phyloP scores from a whole-genome alignment of 1,140 invertebrate genomes.

The Ctenoplectra terminalis region DNA sequence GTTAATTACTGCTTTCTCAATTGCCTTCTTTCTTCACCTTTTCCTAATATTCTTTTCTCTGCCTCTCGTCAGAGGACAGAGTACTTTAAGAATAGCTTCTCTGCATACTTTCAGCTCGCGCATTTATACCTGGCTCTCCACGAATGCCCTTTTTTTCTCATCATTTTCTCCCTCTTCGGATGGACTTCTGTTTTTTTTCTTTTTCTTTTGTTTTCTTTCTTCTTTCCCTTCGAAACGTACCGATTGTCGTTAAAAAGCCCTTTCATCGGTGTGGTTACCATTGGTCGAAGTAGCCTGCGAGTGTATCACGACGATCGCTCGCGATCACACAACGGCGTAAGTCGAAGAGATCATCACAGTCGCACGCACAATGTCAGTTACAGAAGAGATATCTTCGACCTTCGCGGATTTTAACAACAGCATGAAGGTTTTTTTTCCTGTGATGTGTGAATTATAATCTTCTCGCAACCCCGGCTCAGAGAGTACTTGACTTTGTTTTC shows the following conservation, averaged over 20 bases:
- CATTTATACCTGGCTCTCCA: constrained; percentile 18
- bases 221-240: constrained; percentile 40
- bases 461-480: constrained; percentile 16
- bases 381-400: constrained; percentile 39
- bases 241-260: constrained; percentile 65
- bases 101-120: neutral
- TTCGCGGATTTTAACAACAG: neutral
- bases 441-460: constrained; percentile 9
- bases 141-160: constrained; percentile 49
- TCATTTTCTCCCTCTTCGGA: constrained; percentile 23
- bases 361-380: constrained; percentile 14
- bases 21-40: constrained; percentile 37
- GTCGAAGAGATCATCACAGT: constrained; percentile 46
- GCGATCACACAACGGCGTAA: constrained; percentile 23
- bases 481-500: constrained; percentile 50
- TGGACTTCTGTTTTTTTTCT: constrained; percentile 12
- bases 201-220: constrained; percentile 12
- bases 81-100: constrained; percentile 32
- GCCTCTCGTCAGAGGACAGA: constrained; percentile 54
- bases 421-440: neutral
- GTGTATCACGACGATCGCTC: neutral
- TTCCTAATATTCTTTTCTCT: constrained; percentile 13
- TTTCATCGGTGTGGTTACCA: constrained; percentile 44
- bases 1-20: constrained; percentile 57
- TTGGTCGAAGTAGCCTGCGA: constrained; percentile 37